Base-by-base conservation (phyloP, 92 coral and sea anemone genomes). In the Epizoanthus fatuus region DNA sequence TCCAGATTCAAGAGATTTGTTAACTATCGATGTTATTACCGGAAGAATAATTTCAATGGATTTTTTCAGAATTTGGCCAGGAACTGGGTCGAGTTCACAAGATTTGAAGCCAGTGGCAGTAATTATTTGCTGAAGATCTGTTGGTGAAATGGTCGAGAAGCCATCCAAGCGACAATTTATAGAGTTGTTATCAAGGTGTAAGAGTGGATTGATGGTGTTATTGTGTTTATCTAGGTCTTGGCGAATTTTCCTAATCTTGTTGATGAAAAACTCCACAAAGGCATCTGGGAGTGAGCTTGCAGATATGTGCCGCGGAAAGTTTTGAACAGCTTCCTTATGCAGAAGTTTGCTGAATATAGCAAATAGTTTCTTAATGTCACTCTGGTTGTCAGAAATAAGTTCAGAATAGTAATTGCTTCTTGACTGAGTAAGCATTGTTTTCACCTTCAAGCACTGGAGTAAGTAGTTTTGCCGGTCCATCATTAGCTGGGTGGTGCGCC, bases 371-470 rank as follows among this genome's bases (percentile, higher is more conserved):
- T 22, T 22, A 22, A 22, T 22, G 0, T 22, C 25, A 22, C 25
- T 22, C 25, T 22, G 25, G 25, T 22, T 22, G 25, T 22, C 25
- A 22, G 25, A 22, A 22, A 22, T 22, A 22, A 22, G 25, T 22
- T 22, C 25, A 22, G 25, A 22, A 22, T 22, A 22, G 25, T 22
- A 22, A 22, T 22, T 58, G 64, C 64, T 58, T 58, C 64, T 58
- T 22, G 25, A 22, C 25, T 22, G 25, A 22, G 64, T 58, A 10
- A 58, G 64, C 64, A 58, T 15, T 10, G 11, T 15, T 58, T 58
- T 58, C 64, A 58, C 64, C 64, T 58, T 58, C 11, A 19, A 58
- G 16, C 64, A 58, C 64, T 58, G 64, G 64, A 58, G 64, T 58
- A 58, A 15, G 16, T 58, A 58, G 16, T 58, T 22, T 22, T 22